A percentile compares a stretch with the other conserved stretches of the same genome.
These are phyloP conservation scores for Bombylius major DNA, from an alignment of 2,888 invertebrate species.

Conservation along the genomic window DNA sequence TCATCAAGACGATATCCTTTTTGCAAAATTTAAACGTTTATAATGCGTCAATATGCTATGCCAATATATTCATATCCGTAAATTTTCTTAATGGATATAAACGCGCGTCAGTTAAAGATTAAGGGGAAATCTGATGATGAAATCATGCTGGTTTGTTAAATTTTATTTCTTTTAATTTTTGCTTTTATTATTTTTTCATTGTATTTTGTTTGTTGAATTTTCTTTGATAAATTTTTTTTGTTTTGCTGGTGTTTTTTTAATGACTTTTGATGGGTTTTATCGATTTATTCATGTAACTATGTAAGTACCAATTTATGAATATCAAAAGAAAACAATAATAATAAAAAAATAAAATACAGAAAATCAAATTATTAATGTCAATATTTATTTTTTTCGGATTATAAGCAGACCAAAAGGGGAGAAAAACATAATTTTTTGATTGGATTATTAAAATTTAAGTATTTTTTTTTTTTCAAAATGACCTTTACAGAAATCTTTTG, in stretches of 20 bases:
- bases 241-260: neutral
- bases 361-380: too few relatives aligned
- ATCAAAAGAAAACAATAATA: too few relatives aligned
- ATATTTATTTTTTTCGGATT: too few relatives aligned
- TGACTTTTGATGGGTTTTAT: neutral
- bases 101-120: neutral
- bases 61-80: slow-evolving; percentile 13
- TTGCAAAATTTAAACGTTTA: slow-evolving; percentile 4
- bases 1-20: neutral
- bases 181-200: neutral
- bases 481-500: too few relatives aligned
- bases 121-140: neutral
- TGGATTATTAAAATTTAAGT: too few relatives aligned
- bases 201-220: neutral
- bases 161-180: neutral
- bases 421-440: too few relatives aligned
- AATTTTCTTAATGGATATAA: slow-evolving; percentile 9
- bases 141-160: slow-evolving; percentile 3
- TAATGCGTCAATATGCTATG: slow-evolving; percentile 13
- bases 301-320: too few relatives aligned
- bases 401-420: too few relatives aligned
- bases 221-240: neutral
- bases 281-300: neutral
- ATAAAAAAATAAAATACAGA: too few relatives aligned
- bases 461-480: too few relatives aligned